phyloP scores from a whole-genome alignment of 2,797 vertebrate species.

The Esox masquinongy region DNA sequence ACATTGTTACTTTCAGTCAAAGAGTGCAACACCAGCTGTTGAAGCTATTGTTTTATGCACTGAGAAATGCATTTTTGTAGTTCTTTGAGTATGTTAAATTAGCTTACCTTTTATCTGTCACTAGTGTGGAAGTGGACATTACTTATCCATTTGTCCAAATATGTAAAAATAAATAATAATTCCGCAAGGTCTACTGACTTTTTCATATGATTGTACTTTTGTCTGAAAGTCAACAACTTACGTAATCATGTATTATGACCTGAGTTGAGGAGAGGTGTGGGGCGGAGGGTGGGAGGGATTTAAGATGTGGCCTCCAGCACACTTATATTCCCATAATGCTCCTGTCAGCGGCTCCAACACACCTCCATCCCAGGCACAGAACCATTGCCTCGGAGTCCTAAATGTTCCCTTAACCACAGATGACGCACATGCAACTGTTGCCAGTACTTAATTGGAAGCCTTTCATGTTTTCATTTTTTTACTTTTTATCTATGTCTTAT shows the following conservation, averaged over 20 bases:
- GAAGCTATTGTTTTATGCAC: too few relatives aligned
- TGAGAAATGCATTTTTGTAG: too few relatives aligned
- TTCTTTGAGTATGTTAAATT: too few relatives aligned
- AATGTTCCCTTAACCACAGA: conserved; percentile 69
- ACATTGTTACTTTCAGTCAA: too few relatives aligned
- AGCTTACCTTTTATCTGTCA: too few relatives aligned
- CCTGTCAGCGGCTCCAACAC: conserved; percentile 67
- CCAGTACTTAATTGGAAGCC: conserved; percentile 70
- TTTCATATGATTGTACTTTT: too few relatives aligned
- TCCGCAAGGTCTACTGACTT: too few relatives aligned
- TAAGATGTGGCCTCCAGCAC: conserved; percentile 51
- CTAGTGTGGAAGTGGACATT: too few relatives aligned
- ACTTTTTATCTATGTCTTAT: conserved; percentile 50
- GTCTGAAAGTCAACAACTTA: conserved; percentile 6
- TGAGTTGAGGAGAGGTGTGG: conserved; percentile 46
- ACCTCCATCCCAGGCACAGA: conserved; percentile 55
- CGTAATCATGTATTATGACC: conserved; percentile 41
- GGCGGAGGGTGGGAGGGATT: conserved; percentile 35
- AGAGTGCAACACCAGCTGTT: too few relatives aligned
- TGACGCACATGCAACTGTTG: conserved; percentile 71
- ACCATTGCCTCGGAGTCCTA: conserved; percentile 62
- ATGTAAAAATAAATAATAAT: too few relatives aligned
- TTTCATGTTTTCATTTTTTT: conserved; percentile 65
- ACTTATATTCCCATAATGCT: conserved; percentile 47
- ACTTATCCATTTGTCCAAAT: too few relatives aligned